Evolutionary conservation across 1,140 invertebrate species (phyloP), one percentile per base, ranked within the genome.

Genomic region (Oscheius sp.): DNA sequence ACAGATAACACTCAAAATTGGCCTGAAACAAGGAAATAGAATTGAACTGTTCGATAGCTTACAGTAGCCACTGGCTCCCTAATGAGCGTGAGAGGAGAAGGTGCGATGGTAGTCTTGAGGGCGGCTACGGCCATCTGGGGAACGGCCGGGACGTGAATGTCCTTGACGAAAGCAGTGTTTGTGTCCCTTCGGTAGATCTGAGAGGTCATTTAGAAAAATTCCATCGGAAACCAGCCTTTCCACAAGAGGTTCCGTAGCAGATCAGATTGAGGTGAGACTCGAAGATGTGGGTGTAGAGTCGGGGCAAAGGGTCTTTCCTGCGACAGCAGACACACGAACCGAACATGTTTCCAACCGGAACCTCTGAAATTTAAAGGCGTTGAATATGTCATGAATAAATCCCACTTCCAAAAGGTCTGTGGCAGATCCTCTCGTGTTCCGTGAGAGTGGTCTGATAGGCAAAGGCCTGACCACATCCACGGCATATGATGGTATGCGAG

Each of bases 201-300:
- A n/a, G n/a, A n/a, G n/a, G n/a, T n/a, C n/a, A n/a, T n/a, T n/a
- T n/a, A n/a, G n/a, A n/a, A n/a, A n/a, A n/a, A n/a, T n/a, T n/a
- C n/a, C n/a, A n/a, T n/a, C n/a, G n/a, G n/a, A n/a, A n/a, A n/a
- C n/a, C n/a, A n/a, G n/a, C n/a, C n/a, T 26, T 55, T 7, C 49
- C 49, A 26, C 28, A 7, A 4, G 15, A 15, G 7, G 7, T 23
- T 7, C 49, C 49, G 49, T 55, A 55, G 49, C 15, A 7, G 7
- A 55, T 23, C 49, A 55, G 7, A 13, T 23, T 23, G 7, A 55
- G 28, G 49, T 55, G 49, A 23, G 7, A 7, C 7, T 13, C 49
- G 49, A 55, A 55, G 49, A 55, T 55, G 49, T 55, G 49, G 23
- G 49, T 55, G 49, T 55, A 55, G 49, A 55, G 49, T 20, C 23